Conservation (phyloP, 2,888 invertebrate species). For the Acleris literana region DNA sequence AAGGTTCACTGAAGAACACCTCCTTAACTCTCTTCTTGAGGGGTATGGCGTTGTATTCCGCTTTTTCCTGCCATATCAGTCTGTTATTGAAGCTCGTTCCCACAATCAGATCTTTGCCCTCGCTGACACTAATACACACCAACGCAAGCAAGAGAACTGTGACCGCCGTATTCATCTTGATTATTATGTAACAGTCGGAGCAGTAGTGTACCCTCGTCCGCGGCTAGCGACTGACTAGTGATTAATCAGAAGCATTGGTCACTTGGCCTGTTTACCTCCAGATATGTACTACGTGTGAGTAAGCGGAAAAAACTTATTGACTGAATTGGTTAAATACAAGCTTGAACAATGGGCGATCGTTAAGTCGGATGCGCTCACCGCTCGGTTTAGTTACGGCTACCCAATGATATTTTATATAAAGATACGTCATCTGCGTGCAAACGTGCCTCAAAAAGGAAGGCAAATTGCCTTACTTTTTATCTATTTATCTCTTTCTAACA, state of each 20-base stretch:
- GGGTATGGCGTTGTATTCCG: conserved; percentile 73
- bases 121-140: conserved; percentile 58
- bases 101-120: conserved; percentile 73
- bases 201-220: conserved; percentile 52
- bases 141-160: conserved; percentile 59
- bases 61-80: conserved; percentile 69
- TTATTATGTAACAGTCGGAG: conserved; percentile 28
- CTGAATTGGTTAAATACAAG: conserved; percentile 37
- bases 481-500: too few relatives aligned
- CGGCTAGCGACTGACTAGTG: conserved; percentile 57
- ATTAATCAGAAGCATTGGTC: conserved; percentile 42
- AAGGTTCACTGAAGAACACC: conserved; percentile 72
- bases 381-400: background rate
- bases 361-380: conserved; percentile 7
- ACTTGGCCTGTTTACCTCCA: conserved; percentile 55
- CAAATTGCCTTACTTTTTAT: too few relatives aligned
- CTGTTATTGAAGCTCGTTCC: conserved; percentile 74
- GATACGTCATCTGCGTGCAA: too few relatives aligned
- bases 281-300: conserved; percentile 41
- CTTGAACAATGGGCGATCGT: conserved; percentile 23
- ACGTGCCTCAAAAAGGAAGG: too few relatives aligned
- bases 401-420: too few relatives aligned
- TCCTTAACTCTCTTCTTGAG: conserved; percentile 77
- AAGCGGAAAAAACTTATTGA: conserved; percentile 59
- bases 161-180: conserved; percentile 62